These are phyloP conservation scores for Eupithecia exiguata DNA, from an alignment of 2,888 invertebrate species.

Conservation along the genomic window DNA sequence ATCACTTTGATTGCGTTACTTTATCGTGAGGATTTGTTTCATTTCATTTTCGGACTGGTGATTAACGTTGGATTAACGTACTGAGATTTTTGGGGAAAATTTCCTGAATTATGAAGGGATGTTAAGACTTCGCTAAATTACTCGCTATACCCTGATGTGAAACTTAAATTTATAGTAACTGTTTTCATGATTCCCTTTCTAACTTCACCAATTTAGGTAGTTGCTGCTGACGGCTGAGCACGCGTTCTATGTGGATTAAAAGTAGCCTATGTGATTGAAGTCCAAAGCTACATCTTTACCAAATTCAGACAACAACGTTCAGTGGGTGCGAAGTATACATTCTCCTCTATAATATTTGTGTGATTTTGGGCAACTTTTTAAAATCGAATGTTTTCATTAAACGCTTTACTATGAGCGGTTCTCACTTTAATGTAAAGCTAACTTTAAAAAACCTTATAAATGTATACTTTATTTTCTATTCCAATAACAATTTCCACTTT, in stretches of 20 bases:
- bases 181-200: not conserved
- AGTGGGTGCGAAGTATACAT: not conserved
- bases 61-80: not conserved
- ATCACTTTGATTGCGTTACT: conserved; percentile 8
- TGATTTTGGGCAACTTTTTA: too few relatives aligned
- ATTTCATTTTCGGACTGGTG: not conserved
- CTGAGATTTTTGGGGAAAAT: not conserved
- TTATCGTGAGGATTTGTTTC: not conserved
- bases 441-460: not conserved
- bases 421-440: not conserved
- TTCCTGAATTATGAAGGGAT: not conserved
- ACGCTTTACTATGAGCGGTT: not conserved
- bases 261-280: not conserved
- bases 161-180: not conserved
- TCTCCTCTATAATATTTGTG: too few relatives aligned
- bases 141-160: not conserved
- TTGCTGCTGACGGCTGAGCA: not conserved
- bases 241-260: not conserved
- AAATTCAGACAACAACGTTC: not conserved
- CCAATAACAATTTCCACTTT: not conserved
- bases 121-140: not conserved
- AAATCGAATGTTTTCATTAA: too few relatives aligned
- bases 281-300: not conserved
- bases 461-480: not conserved
- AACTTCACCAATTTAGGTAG: too few relatives aligned